These are phyloP conservation scores for Troglohyphantes excavatus DNA, from an alignment of 2,888 invertebrate genomes.

Conservation along the genomic window DNA sequence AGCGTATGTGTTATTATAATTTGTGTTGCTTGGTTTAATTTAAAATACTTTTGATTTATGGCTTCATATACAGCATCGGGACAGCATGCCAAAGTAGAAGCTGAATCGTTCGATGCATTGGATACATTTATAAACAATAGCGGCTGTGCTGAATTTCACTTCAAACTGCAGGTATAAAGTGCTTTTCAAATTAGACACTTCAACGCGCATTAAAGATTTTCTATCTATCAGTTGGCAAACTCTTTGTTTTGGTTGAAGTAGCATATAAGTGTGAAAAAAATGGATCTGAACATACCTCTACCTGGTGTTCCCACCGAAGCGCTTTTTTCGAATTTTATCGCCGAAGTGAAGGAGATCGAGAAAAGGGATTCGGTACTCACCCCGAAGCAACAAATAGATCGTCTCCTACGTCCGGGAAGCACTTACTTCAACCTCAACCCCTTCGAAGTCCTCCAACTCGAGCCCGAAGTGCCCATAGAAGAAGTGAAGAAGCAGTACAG, in stretches of 20 bases:
- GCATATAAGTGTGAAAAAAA: background rate
- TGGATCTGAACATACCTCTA: slow-evolving; percentile 69
- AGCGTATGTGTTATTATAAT: background rate
- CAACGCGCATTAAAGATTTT: background rate
- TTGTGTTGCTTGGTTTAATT: slow-evolving; percentile 5
- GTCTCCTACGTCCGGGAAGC: slow-evolving; percentile 96
- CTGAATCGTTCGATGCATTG: slow-evolving; percentile 90
- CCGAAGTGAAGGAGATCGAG: slow-evolving; percentile 98
- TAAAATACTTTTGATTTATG: slow-evolving; percentile 12
- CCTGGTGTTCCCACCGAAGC: slow-evolving; percentile 53
- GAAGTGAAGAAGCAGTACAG: slow-evolving; percentile 98
- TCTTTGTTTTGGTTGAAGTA: background rate
- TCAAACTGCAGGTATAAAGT: slow-evolving; percentile 90
- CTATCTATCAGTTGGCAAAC: background rate
- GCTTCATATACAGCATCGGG: slow-evolving; percentile 17
- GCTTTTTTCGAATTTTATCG: slow-evolving; percentile 76
- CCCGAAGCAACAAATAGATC: slow-evolving; percentile 97
- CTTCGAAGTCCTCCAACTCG: slow-evolving; percentile 89
- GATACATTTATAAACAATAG: slow-evolving; percentile 94
- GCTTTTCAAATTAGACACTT: slow-evolving; percentile 18
- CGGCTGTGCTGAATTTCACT: slow-evolving; percentile 94
- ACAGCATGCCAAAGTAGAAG: slow-evolving; percentile 22
- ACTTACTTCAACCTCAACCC: slow-evolving; percentile 99
- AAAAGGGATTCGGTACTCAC: slow-evolving; percentile 98
- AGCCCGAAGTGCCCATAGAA: slow-evolving; percentile 93